Evolutionary conservation across 2,888 invertebrate species (phyloP), one percentile per base, ranked within the genome.

Genomic region (Hydroisotoma schaefferi): DNA sequence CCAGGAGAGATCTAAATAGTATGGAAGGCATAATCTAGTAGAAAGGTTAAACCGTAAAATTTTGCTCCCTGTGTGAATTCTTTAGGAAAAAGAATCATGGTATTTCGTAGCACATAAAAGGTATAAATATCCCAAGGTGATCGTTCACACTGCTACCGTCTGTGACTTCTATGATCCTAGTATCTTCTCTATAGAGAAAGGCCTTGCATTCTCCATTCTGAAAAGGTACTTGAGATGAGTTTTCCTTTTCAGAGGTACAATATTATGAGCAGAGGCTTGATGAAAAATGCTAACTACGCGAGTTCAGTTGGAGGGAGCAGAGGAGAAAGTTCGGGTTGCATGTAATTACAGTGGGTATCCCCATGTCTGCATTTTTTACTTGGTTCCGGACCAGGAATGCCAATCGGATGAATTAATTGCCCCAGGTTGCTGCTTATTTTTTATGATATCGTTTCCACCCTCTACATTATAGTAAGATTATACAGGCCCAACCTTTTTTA

Each of bases 61-160:
- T n/a, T n/a, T n/a, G n/a, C n/a, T n/a, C n/a, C n/a, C n/a, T n/a
- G n/a, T n/a, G n/a, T n/a, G n/a, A n/a, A n/a, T n/a, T n/a, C n/a
- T n/a, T n/a, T n/a, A n/a, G n/a, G n/a, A n/a, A n/a, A n/a, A n/a
- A n/a, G n/a, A n/a, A 20, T 37, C 25, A 22, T 37, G n/a, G 37
- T 37, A 37, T 52, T 52, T 52, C 37, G 23, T 37, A 52, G 51
- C 51, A 52, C 51, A 52, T 52, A 52, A 52, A 52, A 37, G 33
- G 51, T 52, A 52, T 52, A 52, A 52, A 52, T 52, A 52, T 52
- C 51, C 51, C 51, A 33, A 52, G 51, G 51, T 52, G 51, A 52
- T 52, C 51, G 51, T 52, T 52, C 51, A 37, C 51, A 52, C 51
- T 27, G 22, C 33, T 29, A 10, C 25, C 25, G 8, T 6, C n/a